These are phyloP conservation scores for Luehdorfia chinensis DNA, from an alignment of 1,140 invertebrate species.

Conservation along the genomic window DNA sequence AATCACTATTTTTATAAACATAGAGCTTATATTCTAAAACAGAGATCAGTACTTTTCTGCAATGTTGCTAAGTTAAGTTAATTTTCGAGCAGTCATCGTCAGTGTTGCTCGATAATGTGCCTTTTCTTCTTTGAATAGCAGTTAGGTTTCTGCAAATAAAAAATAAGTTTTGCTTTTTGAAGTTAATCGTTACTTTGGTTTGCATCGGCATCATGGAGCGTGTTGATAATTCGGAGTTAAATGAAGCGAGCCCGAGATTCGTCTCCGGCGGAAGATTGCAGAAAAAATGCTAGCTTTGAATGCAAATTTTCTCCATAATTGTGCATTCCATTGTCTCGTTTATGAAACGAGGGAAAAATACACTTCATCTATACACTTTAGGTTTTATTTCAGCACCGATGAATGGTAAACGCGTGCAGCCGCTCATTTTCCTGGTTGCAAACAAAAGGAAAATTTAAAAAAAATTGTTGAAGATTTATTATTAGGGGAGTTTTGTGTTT, in stretches of 20 bases:
- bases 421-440: conserved; percentile 18
- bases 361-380: conserved; percentile 24
- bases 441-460: conserved; percentile 16
- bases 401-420: conserved; percentile 19
- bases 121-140: conserved; percentile 29
- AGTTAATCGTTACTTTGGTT: conserved; percentile 55
- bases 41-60: conserved; percentile 36
- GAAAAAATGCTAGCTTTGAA: conserved; percentile 62
- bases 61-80: conserved; percentile 55
- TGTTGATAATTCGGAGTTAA: conserved; percentile 72
- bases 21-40: conserved; percentile 28
- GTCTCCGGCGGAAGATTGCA: conserved; percentile 58
- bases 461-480: conserved; percentile 8
- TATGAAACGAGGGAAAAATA: conserved; percentile 48
- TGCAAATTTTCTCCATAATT: conserved; percentile 69
- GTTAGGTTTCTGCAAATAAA: conserved; percentile 23
- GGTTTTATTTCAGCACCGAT: conserved; percentile 18
- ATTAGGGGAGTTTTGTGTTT: conserved; percentile 5
- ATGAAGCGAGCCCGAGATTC: conserved; percentile 58
- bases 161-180: conserved; percentile 23
- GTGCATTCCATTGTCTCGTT: conserved; percentile 65
- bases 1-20: neutral
- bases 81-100: conserved; percentile 42
- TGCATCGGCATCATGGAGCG: conserved; percentile 48
- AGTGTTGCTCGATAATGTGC: conserved; percentile 36